phyloP scores from a whole-genome alignment of 2,888 invertebrate genomes.

The Eutolmus rufibarbis region DNA sequence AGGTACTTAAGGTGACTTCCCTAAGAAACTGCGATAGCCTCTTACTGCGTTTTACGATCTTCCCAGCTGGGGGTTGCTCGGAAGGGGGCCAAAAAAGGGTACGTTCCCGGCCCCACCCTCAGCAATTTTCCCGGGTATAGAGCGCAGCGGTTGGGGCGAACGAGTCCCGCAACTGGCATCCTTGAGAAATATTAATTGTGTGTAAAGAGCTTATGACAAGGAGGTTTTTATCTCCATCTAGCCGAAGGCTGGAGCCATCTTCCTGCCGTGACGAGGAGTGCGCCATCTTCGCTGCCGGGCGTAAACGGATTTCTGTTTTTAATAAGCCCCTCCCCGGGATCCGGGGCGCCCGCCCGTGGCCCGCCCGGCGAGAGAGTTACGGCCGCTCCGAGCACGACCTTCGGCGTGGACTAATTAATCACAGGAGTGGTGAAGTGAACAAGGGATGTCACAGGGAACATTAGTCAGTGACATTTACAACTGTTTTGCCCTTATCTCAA shows the following conservation, averaged over 20 bases:
- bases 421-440: neutral
- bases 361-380: neutral
- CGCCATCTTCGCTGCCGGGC: neutral
- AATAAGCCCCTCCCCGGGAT: neutral
- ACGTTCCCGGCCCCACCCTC: neutral
- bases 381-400: neutral
- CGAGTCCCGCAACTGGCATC: neutral
- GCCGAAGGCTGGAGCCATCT: neutral
- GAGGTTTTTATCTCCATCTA: neutral
- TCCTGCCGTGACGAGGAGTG: neutral
- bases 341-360: neutral
- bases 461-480: conserved; percentile 42
- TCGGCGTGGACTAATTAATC: conserved; percentile 30
- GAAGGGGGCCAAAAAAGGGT: neutral
- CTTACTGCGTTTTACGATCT: neutral
- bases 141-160: neutral
- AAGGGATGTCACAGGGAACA: conserved; percentile 24
- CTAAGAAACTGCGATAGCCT: neutral
- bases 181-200: neutral
- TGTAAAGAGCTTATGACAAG: neutral
- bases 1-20: neutral
- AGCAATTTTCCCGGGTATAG: neutral
- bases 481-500: conserved; percentile 38
- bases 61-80: neutral
- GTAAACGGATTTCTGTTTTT: conserved; percentile 9